Conservation (phyloP, 2,888 invertebrate species). For the Drosophila dives region DNA sequence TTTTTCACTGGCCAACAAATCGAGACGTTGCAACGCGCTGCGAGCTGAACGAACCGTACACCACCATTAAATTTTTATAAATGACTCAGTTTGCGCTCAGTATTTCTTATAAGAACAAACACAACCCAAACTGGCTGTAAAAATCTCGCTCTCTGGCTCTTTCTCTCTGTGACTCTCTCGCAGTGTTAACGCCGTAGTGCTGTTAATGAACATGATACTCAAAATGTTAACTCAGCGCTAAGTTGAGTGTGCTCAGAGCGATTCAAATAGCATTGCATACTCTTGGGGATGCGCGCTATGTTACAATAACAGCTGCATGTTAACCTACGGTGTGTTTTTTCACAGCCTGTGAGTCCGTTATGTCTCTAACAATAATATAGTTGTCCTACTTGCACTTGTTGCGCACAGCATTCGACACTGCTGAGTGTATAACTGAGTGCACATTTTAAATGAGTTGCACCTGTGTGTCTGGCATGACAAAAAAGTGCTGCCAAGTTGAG, state of each 20-base stretch:
- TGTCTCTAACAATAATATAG: conserved; percentile 4
- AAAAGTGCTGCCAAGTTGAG: conserved; percentile 54
- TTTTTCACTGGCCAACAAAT: conserved; percentile 62
- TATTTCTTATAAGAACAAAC: conserved; percentile 62
- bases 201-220: conserved; percentile 44
- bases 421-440: conserved; percentile 27
- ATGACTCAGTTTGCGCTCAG: conserved; percentile 70
- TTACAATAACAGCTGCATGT: conserved; percentile 36
- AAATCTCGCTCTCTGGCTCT: conserved; percentile 17
- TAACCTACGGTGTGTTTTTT: neutral
- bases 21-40: conserved; percentile 69
- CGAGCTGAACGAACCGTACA: conserved; percentile 78
- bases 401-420: neutral
- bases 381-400: conserved; percentile 48
- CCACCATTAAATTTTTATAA: conserved; percentile 82
- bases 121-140: conserved; percentile 28
- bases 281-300: conserved; percentile 43
- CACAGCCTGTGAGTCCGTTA: conserved; percentile 24
- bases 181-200: conserved; percentile 38
- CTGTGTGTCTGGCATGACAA: conserved; percentile 10
- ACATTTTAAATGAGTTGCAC: conserved; percentile 23
- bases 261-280: conserved; percentile 32
- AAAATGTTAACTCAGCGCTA: conserved; percentile 32
- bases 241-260: conserved; percentile 34
- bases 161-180: conserved; percentile 5